These are phyloP conservation scores for Lucilia sericata DNA, from an alignment of 1,140 invertebrate genomes.

Conservation along the genomic window DNA sequence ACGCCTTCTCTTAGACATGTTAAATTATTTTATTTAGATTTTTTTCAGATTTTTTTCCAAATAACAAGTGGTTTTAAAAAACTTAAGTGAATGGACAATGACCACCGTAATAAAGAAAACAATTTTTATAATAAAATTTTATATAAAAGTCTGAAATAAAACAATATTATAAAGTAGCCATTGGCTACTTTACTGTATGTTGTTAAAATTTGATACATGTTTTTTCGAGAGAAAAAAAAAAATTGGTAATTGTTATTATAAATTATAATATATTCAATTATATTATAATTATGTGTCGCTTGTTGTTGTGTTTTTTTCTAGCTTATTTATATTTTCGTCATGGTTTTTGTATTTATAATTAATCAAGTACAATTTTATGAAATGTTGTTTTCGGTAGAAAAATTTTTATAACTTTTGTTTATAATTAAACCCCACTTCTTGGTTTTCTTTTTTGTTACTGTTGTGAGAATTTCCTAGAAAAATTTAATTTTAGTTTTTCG, in stretches of 20 bases:
- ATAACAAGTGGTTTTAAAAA: not conserved
- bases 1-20: not conserved
- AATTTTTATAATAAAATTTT: not conserved
- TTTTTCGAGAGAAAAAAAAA: not conserved
- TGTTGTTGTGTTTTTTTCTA: not conserved
- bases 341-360: not conserved
- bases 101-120: not conserved
- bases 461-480: too few species aligned
- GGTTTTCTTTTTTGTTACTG: too few species aligned
- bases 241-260: slow-evolving; percentile 22
- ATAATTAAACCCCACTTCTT: too few species aligned
- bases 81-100: not conserved
- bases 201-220: slow-evolving; percentile 7
- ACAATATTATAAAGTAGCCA: not conserved
- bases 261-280: slow-evolving; percentile 25
- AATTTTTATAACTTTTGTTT: too few species aligned
- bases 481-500: too few species aligned
- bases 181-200: not conserved
- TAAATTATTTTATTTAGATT: not conserved
- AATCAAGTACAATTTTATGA: not conserved
- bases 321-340: not conserved
- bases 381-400: too few species aligned
- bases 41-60: not conserved
- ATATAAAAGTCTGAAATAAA: not conserved
- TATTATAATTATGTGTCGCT: slow-evolving; percentile 8